Base-by-base conservation (phyloP, 1,140 invertebrate species). In the Tenebrio molitor region DNA sequence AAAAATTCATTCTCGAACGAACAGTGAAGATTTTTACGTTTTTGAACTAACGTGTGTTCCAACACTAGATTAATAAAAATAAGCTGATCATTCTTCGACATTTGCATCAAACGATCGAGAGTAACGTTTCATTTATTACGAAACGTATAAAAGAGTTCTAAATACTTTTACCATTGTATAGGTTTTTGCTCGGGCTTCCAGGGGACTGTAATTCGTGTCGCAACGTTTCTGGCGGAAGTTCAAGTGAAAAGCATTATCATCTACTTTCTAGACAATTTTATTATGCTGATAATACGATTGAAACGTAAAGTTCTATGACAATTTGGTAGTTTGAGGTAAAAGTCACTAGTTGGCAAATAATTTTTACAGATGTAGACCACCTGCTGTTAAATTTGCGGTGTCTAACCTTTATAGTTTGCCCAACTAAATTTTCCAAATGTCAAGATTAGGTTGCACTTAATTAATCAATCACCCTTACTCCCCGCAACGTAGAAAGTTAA, bases 1-100 rank as follows among this genome's bases (percentile, higher is more conserved):
- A 50, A 50, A 50, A 21, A 12, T 29, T 17, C 12, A 58, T 50
- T 50, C 16, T 58, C 10, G 50, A 58, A 58, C 50, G 50, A 17
- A 25, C 50, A 58, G 25, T 58, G 21, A 58, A 50, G 50, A 58
- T 23, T 53, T 4, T 33, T 23, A 0, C 19, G 29, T 29, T n/a
- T 2, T 12, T 14, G 50, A 58, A 53, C 17, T n/a, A n/a, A n/a
- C n/a, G n/a, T n/a, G n/a, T n/a, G n/a, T n/a, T n/a, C n/a, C n/a
- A n/a, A n/a, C n/a, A n/a, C n/a, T n/a, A n/a, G n/a, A n/a, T n/a
- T n/a, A 8, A 23, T n/a, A 53, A 53, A 53, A 53, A 29, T 4
- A 29, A 29, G 25, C 25, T 12, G 12, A 12, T 3, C 12, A 39
- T 39, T 39, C 5, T 2, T 39, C 2, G n/a, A 12, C 12, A 39